Conservation (phyloP, 2,113 vertebrate species). For the Macrotis lagotis region DNA sequence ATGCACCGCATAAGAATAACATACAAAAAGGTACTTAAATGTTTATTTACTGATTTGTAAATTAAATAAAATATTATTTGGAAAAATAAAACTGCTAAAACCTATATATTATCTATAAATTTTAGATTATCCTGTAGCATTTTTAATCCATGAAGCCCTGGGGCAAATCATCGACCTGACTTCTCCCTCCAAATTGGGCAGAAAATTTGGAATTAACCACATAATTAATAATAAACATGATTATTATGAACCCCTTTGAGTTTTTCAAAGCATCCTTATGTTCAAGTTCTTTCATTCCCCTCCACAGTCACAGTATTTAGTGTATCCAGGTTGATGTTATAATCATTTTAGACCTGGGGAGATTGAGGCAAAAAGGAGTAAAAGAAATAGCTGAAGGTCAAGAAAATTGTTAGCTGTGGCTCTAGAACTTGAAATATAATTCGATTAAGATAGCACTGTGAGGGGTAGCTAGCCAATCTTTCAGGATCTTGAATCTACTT, state of each 20-base stretch:
- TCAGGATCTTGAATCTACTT: neutral
- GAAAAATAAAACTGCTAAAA: neutral
- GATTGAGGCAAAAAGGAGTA: neutral
- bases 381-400: neutral
- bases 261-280: neutral
- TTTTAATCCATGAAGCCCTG: neutral
- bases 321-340: neutral
- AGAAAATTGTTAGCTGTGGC: neutral
- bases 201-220: neutral
- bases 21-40: neutral
- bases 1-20: too few relatives aligned
- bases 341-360: neutral
- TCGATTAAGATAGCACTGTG: neutral
- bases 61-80: neutral
- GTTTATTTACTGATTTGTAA: neutral
- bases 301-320: neutral
- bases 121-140: neutral
- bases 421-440: neutral
- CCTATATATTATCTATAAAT: neutral
- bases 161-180: neutral
- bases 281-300: neutral
- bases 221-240: neutral
- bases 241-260: neutral
- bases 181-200: neutral
- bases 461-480: neutral